These are phyloP conservation scores for Venusia cambrica DNA, from an alignment of 2,888 invertebrate genomes.

Conservation along the genomic window DNA sequence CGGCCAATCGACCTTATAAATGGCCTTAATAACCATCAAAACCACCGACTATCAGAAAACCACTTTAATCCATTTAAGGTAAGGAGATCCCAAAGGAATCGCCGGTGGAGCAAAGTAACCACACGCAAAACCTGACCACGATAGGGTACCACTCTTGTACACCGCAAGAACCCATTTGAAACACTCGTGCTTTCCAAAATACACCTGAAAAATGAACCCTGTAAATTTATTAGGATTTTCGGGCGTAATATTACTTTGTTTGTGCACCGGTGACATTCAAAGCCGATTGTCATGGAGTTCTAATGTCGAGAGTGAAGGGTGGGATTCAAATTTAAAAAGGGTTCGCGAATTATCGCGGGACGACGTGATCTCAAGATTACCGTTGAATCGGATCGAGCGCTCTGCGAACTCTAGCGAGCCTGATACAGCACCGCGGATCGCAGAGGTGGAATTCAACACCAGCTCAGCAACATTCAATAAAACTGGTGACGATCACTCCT, in stretches of 20 bases:
- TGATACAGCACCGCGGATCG: conserved; percentile 34
- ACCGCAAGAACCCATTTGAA: conserved; percentile 44
- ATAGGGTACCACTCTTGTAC: conserved; percentile 35
- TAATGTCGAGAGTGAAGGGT: conserved; percentile 20
- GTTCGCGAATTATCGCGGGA: conserved; percentile 29
- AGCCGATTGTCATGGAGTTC: conserved; percentile 16
- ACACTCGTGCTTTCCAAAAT: conserved; percentile 46
- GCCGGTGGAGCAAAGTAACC: conserved; percentile 41
- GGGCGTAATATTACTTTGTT: conserved; percentile 37
- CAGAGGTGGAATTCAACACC: conserved; percentile 35
- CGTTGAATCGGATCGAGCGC: conserved; percentile 34
- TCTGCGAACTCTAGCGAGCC: conserved; percentile 31
- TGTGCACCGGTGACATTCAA: conserved; percentile 32
- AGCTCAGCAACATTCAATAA: conserved; percentile 38
- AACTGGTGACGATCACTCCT: conserved; percentile 40
- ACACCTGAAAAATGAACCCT: conserved; percentile 20
- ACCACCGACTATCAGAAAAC: conserved; percentile 55
- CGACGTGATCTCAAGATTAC: conserved; percentile 28
- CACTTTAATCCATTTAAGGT: conserved; percentile 75
- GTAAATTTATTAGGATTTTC: conserved; percentile 35
- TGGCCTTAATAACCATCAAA: conserved; percentile 54
- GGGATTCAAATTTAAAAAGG: conserved; percentile 25
- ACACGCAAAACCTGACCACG: conserved; percentile 33
- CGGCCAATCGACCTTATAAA: conserved; percentile 58
- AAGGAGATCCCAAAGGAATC: conserved; percentile 54